A percentile compares a stretch with the other conserved stretches of the same genome.
Evolutionary conservation across 2,113 vertebrate genomes (phyloP).

Genomic region (Opisthocomus hoazin): DNA sequence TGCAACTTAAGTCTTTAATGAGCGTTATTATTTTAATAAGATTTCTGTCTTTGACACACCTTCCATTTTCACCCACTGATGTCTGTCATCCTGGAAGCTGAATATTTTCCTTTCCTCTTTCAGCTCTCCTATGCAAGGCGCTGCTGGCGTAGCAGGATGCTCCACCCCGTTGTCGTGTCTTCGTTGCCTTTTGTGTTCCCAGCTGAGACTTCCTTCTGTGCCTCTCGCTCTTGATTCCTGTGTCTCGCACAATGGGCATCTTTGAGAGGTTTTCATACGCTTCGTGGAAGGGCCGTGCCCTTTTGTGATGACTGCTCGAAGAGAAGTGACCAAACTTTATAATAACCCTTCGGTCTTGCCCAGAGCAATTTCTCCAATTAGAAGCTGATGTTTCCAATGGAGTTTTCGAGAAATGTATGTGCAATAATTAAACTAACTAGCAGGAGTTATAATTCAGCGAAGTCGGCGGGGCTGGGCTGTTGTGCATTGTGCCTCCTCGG

Average conservation of each 20-base stretch:
- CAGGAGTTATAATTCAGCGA: constrained; percentile 8
- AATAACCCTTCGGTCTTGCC: neutral
- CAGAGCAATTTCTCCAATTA: constrained; percentile 45
- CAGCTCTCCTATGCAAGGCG: neutral
- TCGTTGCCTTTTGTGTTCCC: neutral
- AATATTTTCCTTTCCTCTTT: neutral
- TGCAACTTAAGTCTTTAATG: constrained; percentile 46
- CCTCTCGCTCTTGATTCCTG: neutral
- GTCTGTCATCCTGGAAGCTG: neutral
- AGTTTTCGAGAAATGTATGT: constrained; percentile 15
- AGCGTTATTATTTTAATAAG: constrained; percentile 26
- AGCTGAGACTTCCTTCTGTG: neutral
- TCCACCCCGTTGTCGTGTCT: neutral
- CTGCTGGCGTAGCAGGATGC: neutral
- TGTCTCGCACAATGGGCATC: neutral
- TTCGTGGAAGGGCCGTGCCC: neutral
- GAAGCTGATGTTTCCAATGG: neutral
- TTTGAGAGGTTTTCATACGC: neutral
- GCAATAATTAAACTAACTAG: constrained; percentile 67
- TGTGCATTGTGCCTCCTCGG: constrained; percentile 46
- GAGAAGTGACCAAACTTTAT: constrained; percentile 1
- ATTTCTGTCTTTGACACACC: constrained; percentile 37
- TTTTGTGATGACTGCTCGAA: constrained; percentile 1
- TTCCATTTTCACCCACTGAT: constrained; percentile 12
- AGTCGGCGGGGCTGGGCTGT: neutral